Base-by-base conservation (phyloP, 2,888 invertebrate species). In the Gastracanthus pulcherrimus region DNA sequence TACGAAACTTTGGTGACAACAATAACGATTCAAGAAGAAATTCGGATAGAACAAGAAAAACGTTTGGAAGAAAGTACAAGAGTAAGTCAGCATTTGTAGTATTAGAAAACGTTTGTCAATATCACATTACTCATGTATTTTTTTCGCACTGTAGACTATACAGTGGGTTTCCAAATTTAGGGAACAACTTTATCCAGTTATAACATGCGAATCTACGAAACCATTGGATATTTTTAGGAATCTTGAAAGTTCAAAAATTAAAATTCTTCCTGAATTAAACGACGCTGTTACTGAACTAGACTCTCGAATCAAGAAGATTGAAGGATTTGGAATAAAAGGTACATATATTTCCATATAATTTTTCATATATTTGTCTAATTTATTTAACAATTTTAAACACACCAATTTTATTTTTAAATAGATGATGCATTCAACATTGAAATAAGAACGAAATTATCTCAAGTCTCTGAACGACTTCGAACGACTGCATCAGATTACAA, bases 121-220 rank as follows among this genome's bases (percentile, higher is more conserved):
- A 13, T 19, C 23, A 34, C n/a, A 41, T 29, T 29, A 62, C n/a
- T 26, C 7, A 3, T 23, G 31, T 77, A 38, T 38, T 23, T n/a
- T 41, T 76, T 64, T 11, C n/a, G n/a, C n/a, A 84, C 88, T 91
- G 26, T 87, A 95, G 95, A 94, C 94, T 29, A 93, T 95, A 84
- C 93, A 93, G 85, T 94, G 94, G 93, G 94, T 94, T 85, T 93
- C 94, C 3, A 94, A 95, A 90, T 92, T 96, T 87, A 95, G 96
- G 88, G 93, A 94, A 67, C 95, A 96, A 87, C 92, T 96, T 80
- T 96, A 96, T 93, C 96, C 96, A 29, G 93, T 96, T 67, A 94
- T 96, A 84, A 95, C 94, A 67, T 94, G 94, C 19, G 92, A 93
- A 81, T 93, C 95, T 3, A 93, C 93, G 62, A 93, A 93, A 84